Percentiles rank a stretch among this genome's conserved stretches.
Evolutionary conservation across 2,888 invertebrate genomes (phyloP).

Genomic region (Platycnemis pennipes): DNA sequence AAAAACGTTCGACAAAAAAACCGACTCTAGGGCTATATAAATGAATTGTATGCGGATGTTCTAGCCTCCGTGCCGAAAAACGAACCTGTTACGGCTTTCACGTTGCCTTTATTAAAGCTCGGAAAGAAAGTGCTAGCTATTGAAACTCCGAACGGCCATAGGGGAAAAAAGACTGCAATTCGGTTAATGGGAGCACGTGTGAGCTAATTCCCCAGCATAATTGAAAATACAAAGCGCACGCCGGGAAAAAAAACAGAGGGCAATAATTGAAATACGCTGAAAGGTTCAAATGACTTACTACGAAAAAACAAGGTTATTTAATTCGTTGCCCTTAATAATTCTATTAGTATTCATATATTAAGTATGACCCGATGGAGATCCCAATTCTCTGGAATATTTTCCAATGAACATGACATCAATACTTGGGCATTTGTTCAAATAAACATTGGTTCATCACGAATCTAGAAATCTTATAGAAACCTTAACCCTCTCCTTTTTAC

Average conservation of each 20-base stretch:
- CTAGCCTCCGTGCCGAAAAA: background rate
- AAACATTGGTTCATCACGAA: too few relatives aligned
- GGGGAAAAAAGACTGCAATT: background rate
- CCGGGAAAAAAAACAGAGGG: background rate
- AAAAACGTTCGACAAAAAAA: background rate
- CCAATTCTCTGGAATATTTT: too few relatives aligned
- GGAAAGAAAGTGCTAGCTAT: background rate
- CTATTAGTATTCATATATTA: background rate
- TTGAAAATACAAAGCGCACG: background rate
- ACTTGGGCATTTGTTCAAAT: too few relatives aligned
- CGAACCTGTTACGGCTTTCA: background rate
- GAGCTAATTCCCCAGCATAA: background rate
- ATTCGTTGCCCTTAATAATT: background rate
- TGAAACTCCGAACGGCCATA: background rate
- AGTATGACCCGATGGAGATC: background rate
- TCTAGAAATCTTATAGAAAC: too few relatives aligned
- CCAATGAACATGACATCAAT: too few relatives aligned
- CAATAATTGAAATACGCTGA: background rate
- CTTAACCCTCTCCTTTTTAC: too few relatives aligned
- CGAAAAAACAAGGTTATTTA: background rate
- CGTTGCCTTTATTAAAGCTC: slow-evolving; percentile 20
- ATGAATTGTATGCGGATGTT: background rate
- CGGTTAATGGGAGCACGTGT: background rate
- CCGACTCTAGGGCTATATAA: background rate
- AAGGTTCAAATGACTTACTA: background rate